Conservation (phyloP, 2,888 invertebrate genomes). For the Bruchidius siliquastri region DNA sequence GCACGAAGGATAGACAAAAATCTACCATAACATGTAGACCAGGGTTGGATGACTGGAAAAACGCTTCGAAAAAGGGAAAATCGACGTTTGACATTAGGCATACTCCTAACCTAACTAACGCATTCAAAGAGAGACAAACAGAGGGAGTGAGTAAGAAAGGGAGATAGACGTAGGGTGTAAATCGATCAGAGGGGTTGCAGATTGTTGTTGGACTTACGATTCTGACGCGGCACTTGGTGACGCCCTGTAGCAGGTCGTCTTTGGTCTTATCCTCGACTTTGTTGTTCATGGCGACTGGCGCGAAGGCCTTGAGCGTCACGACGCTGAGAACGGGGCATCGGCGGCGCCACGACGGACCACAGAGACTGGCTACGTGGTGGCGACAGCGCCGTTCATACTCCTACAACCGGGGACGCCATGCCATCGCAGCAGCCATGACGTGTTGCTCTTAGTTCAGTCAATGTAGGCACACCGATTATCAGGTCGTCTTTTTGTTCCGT, state of each 20-base stretch:
- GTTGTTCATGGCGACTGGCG: slow-evolving; percentile 18
- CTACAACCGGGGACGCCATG: background rate
- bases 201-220: slow-evolving; percentile 30
- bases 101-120: background rate
- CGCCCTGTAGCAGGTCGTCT: slow-evolving; percentile 28
- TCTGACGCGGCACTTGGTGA: slow-evolving; percentile 36
- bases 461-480: no score
- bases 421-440: background rate
- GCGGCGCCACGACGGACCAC: background rate
- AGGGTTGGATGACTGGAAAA: no score
- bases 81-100: background rate
- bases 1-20: no score
- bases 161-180: background rate
- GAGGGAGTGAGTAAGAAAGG: background rate
- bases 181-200: background rate
- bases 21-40: no score
- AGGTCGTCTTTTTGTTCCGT: no score
- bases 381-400: background rate
- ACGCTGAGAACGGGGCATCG: background rate
- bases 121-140: background rate
- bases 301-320: background rate
- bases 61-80: no score
- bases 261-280: slow-evolving; percentile 23
- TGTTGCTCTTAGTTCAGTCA: background rate
- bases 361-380: background rate